phyloP scores from a whole-genome alignment of 2,113 vertebrate genomes.

The Hucho hucho region DNA sequence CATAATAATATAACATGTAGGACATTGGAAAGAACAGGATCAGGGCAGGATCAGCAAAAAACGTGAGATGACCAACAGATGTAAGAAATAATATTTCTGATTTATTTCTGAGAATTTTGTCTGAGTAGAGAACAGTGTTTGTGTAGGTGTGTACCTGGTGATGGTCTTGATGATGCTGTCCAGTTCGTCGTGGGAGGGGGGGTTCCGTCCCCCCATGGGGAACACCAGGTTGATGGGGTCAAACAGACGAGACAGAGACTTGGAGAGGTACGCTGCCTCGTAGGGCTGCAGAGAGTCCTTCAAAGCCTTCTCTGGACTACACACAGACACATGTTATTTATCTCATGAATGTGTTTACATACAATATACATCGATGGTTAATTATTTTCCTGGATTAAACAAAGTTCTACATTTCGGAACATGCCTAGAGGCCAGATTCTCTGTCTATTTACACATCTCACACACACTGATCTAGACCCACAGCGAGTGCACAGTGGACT shows the following conservation, averaged over 20 bases:
- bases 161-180: conserved; percentile 96
- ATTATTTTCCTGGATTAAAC: too few species aligned
- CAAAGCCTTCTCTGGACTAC: conserved; percentile 89
- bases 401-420: too few species aligned
- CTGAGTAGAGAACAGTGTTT: not conserved
- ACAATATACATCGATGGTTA: too few species aligned
- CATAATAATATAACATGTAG: not conserved
- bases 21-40: not conserved
- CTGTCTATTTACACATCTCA: too few species aligned
- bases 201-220: conserved; percentile 89
- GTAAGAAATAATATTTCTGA: too few species aligned
- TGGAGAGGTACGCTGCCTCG: conserved; percentile 94
- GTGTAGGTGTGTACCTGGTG: conserved; percentile 52
- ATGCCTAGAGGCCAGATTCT: too few species aligned
- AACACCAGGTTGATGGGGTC: conserved; percentile 98
- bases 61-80: too few species aligned
- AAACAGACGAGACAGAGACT: conserved; percentile 95
- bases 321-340: not conserved
- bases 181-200: conserved; percentile 90
- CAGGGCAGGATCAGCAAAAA: not conserved
- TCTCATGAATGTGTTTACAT: too few species aligned
- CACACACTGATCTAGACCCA: too few species aligned
- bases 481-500: too few species aligned
- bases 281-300: conserved; percentile 90
- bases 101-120: not conserved